Conservation (phyloP, 1,140 invertebrate genomes). For the Lycorma delicatula region DNA sequence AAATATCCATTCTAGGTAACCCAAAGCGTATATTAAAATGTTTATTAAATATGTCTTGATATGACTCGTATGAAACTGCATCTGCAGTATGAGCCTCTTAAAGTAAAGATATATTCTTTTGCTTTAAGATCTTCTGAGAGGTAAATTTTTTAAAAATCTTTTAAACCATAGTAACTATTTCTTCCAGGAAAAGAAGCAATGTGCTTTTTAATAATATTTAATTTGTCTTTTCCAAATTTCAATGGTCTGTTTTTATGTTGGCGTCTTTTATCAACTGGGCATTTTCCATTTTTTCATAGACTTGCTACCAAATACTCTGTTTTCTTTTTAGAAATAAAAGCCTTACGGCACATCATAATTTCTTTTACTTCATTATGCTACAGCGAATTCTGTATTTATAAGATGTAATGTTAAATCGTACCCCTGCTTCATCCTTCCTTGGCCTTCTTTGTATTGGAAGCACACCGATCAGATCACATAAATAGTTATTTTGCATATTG, state of each 20-base stretch:
- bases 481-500: conserved; percentile 7
- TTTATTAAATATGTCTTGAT: not conserved
- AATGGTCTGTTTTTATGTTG: conserved; percentile 14
- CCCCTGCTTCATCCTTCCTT: conserved; percentile 4
- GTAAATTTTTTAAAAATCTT: conserved; percentile 15
- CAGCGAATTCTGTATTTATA: conserved; percentile 3
- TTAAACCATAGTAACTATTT: conserved; percentile 8
- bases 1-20: conserved; percentile 3
- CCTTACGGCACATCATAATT: conserved; percentile 9
- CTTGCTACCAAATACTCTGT: conserved; percentile 10
- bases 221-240: not conserved
- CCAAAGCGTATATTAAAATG: conserved; percentile 3
- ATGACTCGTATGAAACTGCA: conserved; percentile 11
- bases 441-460: conserved; percentile 12
- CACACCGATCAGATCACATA: conserved; percentile 11
- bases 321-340: conserved; percentile 14
- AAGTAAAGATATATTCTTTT: conserved; percentile 9
- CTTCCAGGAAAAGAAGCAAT: conserved; percentile 3
- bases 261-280: conserved; percentile 12
- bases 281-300: conserved; percentile 10
- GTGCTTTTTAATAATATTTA: conserved; percentile 8
- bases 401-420: conserved; percentile 7
- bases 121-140: conserved; percentile 16
- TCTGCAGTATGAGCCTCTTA: conserved; percentile 29
- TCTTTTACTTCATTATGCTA: conserved; percentile 1